Evolutionary conservation across 2,113 vertebrate genomes (phyloP).

Genomic region (Peromyscus californicus): DNA sequence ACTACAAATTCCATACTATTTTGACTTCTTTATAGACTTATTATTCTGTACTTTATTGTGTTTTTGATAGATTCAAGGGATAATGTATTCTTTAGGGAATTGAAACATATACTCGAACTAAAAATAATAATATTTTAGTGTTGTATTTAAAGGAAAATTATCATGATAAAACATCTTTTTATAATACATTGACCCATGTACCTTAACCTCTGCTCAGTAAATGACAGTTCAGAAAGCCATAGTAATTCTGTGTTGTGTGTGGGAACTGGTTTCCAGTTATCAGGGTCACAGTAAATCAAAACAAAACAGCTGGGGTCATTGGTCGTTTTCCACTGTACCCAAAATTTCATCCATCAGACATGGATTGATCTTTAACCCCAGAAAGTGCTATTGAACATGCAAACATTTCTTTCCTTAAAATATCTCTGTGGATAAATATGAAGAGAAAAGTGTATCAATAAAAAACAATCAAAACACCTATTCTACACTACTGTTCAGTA

Average conservation of each 20-base stretch:
- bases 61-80: slow-evolving; percentile 36
- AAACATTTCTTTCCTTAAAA: slow-evolving; percentile 26
- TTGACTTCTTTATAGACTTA: slow-evolving; percentile 42
- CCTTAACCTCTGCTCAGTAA: slow-evolving; percentile 70
- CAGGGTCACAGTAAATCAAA: slow-evolving; percentile 61
- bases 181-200: slow-evolving; percentile 40
- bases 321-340: slow-evolving; percentile 8
- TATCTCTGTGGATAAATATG: not conserved
- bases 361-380: not conserved
- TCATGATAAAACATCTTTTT: slow-evolving; percentile 30
- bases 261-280: slow-evolving; percentile 22
- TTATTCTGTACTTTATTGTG: slow-evolving; percentile 34
- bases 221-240: not conserved
- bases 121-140: slow-evolving; percentile 58
- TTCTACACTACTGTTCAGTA: not conserved
- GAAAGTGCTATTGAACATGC: slow-evolving; percentile 16
- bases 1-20: slow-evolving; percentile 5
- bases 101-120: slow-evolving; percentile 48
- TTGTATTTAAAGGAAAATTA: slow-evolving; percentile 50
- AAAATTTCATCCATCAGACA: slow-evolving; percentile 35
- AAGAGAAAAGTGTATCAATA: not conserved
- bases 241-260: slow-evolving; percentile 36
- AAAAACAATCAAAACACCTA: not conserved
- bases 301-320: slow-evolving; percentile 4
- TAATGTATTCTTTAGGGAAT: slow-evolving; percentile 66